Conservation (phyloP, 2,888 invertebrate species). For the Amorpha juglandis region DNA sequence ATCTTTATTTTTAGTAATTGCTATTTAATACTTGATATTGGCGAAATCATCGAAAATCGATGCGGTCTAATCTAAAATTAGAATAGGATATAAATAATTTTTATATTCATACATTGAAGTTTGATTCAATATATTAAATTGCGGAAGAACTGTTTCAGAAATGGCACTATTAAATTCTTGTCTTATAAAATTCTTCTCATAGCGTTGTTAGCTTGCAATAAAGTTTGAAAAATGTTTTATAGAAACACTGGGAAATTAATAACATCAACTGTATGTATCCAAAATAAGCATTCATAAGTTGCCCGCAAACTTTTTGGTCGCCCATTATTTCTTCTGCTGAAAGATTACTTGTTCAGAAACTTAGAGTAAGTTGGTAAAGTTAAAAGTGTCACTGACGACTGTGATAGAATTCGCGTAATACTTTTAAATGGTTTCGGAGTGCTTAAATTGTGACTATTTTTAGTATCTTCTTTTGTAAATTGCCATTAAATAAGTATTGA, state of each 20-base stretch:
- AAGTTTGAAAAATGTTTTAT: not conserved
- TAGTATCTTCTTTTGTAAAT: slow-evolving; percentile 4
- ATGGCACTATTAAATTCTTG: too few species aligned
- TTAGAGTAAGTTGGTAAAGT: slow-evolving; percentile 8
- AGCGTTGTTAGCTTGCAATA: too few species aligned
- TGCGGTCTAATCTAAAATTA: too few species aligned
- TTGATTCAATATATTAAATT: not conserved
- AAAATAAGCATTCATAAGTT: slow-evolving; percentile 12
- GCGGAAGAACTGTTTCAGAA: too few species aligned
- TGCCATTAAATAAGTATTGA: not conserved
- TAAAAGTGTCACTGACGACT: slow-evolving; percentile 6
- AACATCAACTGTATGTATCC: not conserved
- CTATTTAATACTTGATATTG: too few species aligned
- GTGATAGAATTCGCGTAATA: slow-evolving; percentile 13
- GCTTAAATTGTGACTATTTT: slow-evolving; percentile 14
- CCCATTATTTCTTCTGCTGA: slow-evolving; percentile 24
- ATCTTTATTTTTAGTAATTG: too few species aligned
- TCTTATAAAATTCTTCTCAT: too few species aligned
- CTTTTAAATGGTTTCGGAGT: slow-evolving; percentile 26
- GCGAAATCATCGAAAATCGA: too few species aligned
- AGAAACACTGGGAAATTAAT: not conserved
- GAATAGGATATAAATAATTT: too few species aligned
- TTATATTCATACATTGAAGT: not conserved
- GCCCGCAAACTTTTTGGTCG: slow-evolving; percentile 10
- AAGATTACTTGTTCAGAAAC: slow-evolving; percentile 12